Evolutionary conservation across 2,888 invertebrate species (phyloP).

Genomic region (Lasioglossum figueresi): DNA sequence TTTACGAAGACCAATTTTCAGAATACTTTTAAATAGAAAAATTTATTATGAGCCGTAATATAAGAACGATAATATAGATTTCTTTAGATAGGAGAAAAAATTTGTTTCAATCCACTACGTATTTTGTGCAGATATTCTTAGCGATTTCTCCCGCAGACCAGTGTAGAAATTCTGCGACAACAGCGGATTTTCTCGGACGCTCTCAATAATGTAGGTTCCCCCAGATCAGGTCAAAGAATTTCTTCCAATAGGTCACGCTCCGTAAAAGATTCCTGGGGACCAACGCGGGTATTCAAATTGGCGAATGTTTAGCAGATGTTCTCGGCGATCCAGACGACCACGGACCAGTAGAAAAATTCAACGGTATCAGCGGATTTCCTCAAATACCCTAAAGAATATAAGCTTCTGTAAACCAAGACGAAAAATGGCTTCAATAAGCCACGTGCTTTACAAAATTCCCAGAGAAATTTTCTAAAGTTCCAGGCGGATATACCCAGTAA

Average conservation of each 20-base stretch:
- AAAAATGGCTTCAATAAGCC: not conserved
- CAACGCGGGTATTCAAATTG: not conserved
- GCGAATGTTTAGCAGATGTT: not conserved
- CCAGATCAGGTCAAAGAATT: not conserved
- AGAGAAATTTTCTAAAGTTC: not conserved
- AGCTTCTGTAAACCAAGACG: not conserved
- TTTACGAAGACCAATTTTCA: not conserved
- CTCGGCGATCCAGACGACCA: not conserved
- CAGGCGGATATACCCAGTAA: not conserved
- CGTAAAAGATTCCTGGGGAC: not conserved
- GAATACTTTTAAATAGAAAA: not conserved
- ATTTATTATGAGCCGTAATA: not conserved
- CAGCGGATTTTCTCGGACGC: not conserved
- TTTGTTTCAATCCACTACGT: not conserved
- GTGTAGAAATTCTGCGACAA: not conserved
- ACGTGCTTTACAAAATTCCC: not conserved
- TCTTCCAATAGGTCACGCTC: slow-evolving; percentile 1
- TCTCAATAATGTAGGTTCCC: not conserved
- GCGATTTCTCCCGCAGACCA: not conserved
- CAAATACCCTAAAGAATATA: not conserved
- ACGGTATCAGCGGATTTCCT: not conserved
- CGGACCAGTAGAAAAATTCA: not conserved
- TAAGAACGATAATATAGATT: not conserved
- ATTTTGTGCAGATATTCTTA: not conserved
- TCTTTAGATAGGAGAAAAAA: not conserved